Percentiles rank a stretch among this genome's conserved stretches.
phyloP scores from a whole-genome alignment of 2,888 invertebrate species.

The Ophion ellenae region DNA sequence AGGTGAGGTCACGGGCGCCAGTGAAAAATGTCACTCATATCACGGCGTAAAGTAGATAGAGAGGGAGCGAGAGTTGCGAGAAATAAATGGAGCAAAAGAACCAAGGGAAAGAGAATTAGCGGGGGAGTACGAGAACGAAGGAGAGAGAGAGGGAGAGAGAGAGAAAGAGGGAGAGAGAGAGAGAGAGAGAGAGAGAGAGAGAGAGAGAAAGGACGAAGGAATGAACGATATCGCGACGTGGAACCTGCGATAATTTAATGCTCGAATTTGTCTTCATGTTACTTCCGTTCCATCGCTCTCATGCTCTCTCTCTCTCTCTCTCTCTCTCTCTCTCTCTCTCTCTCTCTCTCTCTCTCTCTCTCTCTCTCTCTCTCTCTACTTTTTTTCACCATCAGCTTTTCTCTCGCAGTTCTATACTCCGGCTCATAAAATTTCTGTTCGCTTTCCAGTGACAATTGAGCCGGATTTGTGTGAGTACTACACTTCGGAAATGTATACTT shows the following conservation, averaged over 20 bases:
- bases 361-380: constrained; percentile 28
- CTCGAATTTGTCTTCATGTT: constrained; percentile 66
- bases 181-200: constrained; percentile 33
- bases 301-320: constrained; percentile 39
- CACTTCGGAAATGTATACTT: neutral
- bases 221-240: constrained; percentile 62
- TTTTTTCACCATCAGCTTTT: constrained; percentile 8
- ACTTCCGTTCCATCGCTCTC: constrained; percentile 43
- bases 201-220: constrained; percentile 10
- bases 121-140: constrained; percentile 17
- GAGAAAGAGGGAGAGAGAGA: constrained; percentile 17
- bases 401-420: constrained; percentile 51
- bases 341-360: constrained; percentile 42
- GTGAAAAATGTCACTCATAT: constrained; percentile 70
- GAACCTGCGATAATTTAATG: constrained; percentile 68
- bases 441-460: constrained; percentile 38
- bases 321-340: constrained; percentile 44
- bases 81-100: constrained; percentile 41
- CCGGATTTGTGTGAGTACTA: constrained; percentile 47
- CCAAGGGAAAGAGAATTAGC: constrained; percentile 53
- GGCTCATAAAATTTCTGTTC: constrained; percentile 59
- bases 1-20: constrained; percentile 48
- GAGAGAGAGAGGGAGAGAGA: constrained; percentile 11
- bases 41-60: constrained; percentile 59
- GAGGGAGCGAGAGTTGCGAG: constrained; percentile 24